These are phyloP conservation scores for Cyanoramphus novaezelandiae DNA, from an alignment of 2,113 vertebrate genomes.

Conservation along the genomic window DNA sequence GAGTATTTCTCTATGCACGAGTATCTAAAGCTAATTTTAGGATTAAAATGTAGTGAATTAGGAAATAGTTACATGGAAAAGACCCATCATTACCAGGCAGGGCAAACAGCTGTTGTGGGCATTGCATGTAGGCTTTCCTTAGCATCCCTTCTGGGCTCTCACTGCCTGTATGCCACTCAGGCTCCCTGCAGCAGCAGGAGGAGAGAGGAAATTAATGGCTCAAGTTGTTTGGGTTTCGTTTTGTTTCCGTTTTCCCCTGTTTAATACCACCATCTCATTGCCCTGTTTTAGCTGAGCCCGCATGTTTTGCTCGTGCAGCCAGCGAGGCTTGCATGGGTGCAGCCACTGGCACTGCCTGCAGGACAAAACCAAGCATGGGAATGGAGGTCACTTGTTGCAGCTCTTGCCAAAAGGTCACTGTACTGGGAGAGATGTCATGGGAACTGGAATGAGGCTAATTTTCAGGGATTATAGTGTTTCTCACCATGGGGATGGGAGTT, in stretches of 20 bases:
- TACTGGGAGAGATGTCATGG: slow-evolving; percentile 10
- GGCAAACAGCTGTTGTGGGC: background rate
- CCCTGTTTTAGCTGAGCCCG: background rate
- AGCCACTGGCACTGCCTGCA: background rate
- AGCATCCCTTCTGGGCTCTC: background rate
- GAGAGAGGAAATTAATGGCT: background rate
- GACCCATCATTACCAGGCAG: background rate
- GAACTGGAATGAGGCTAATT: slow-evolving; percentile 9
- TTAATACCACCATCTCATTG: background rate
- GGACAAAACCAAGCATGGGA: background rate
- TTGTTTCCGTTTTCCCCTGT: background rate
- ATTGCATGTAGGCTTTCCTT: fast-evolving
- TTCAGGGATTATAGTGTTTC: background rate
- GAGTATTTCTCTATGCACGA: background rate
- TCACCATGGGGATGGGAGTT: background rate
- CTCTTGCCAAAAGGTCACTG: background rate
- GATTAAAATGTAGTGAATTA: background rate
- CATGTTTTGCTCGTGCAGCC: background rate
- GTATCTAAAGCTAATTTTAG: background rate
- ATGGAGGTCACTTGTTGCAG: background rate
- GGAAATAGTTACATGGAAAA: background rate
- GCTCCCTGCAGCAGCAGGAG: background rate
- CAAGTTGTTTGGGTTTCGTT: background rate
- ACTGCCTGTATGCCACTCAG: background rate
- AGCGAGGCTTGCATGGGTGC: background rate